phyloP scores from a whole-genome alignment of 2,113 vertebrate species.

The Clarias gariepinus region DNA sequence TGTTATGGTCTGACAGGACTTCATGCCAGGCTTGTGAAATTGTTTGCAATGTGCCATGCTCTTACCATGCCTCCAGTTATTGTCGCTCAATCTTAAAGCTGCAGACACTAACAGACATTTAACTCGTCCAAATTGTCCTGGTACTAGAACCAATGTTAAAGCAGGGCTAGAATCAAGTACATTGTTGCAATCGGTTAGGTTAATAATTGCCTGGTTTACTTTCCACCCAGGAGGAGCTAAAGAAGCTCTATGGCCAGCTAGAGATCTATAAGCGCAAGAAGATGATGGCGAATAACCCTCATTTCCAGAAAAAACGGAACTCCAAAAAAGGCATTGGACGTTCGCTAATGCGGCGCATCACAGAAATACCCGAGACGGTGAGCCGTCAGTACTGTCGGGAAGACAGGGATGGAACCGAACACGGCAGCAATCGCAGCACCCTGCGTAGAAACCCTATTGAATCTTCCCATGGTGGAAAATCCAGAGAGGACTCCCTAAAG shows the following conservation, averaged over 20 bases:
- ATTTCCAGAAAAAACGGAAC: conserved; percentile 98
- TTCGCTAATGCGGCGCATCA: conserved; percentile 94
- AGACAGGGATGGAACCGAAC: conserved; percentile 87
- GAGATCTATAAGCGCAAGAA: conserved; percentile 99
- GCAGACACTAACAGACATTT: not conserved
- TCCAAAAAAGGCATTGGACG: conserved; percentile 96
- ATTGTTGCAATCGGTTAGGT: not conserved
- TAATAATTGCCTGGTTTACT: conserved; percentile 29
- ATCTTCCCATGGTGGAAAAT: conserved; percentile 68
- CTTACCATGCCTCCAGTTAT: not conserved
- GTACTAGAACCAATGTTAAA: not conserved
- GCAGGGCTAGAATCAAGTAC: not conserved
- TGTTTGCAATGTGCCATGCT: not conserved
- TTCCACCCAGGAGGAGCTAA: conserved; percentile 86
- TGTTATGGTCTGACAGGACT: not conserved
- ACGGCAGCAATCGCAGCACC: conserved; percentile 75
- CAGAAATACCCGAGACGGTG: conserved; percentile 93
- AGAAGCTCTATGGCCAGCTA: conserved; percentile 94
- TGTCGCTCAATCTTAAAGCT: not conserved
- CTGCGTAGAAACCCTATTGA: conserved; percentile 82
- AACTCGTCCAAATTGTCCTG: not conserved
- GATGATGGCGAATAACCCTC: conserved; percentile 98
- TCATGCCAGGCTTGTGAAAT: not conserved
- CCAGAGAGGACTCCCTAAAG: conserved; percentile 87
- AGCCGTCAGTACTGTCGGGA: conserved; percentile 93